Evolutionary conservation across 2,113 vertebrate genomes (phyloP), one percentile per base, ranked within the genome.

Genomic region (Urocynchramus pylzowi): DNA sequence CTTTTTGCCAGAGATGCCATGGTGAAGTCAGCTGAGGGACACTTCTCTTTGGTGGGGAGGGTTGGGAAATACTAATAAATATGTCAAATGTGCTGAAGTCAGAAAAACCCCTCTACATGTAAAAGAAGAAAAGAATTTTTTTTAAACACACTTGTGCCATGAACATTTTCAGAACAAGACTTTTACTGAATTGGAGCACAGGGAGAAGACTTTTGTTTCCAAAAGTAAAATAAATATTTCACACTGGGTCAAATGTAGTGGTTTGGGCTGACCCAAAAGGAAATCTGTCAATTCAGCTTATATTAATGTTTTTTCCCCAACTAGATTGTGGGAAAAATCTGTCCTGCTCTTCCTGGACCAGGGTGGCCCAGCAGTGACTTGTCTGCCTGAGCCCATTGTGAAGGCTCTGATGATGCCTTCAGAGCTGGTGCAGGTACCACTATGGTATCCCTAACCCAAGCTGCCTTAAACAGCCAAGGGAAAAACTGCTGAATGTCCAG

Each of bases 251-350:
- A 90, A 37, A 67, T 59, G 17, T 28, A 47, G 24, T 47, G 15
- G 27, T 82, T 93, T 79, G 41, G 61, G 39, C 19, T 81, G 33
- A 64, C 39, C 21, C 19, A 42, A 71, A 78, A 75, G 8, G 16
- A 85, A 85, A 71, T 26, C 5, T 27, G 2, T 35, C 14, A 60
- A 1, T 77, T 83, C 35, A 78, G 14, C 11, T 81, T 30, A 50
- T 35, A 30, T 7, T 27, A 49, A 49, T 20, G 2, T 13, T 80
- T 87, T 65, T 13, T 56, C 30, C 42, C 50, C 23, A 67, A 1
- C 8, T 63, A 67, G 28, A 31, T 11, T 1, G 1, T 1, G 1
- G n/a, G n/a, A n/a, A n/a, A n/a, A n/a, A n/a, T n/a, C n/a, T 83
- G 6, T 31, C 22, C 41, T 64, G 6, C 37, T 74, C 16, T 83